These are phyloP conservation scores for Palloptera scutellata DNA, from an alignment of 2,888 invertebrate species.

Conservation along the genomic window DNA sequence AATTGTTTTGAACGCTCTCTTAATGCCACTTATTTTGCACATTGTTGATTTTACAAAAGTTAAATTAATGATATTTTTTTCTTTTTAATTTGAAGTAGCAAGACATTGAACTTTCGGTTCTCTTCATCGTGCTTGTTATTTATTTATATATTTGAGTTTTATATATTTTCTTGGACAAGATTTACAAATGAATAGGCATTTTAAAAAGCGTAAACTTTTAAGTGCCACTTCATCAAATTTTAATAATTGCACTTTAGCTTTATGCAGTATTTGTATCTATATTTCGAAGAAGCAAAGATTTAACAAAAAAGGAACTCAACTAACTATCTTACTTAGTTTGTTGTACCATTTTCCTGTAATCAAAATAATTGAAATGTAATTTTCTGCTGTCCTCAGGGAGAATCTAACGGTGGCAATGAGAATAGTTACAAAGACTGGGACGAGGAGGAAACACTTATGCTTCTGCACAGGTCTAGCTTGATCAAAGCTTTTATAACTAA, in stretches of 20 bases:
- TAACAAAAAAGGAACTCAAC: no score
- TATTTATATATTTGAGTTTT: not conserved
- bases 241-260: not conserved
- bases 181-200: conserved; percentile 5
- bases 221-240: not conserved
- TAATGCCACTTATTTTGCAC: conserved; percentile 4
- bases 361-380: no score
- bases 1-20: not conserved
- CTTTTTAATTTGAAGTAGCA: not conserved
- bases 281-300: no score
- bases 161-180: not conserved
- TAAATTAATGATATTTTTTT: not conserved
- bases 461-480: no score
- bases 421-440: no score
- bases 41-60: not conserved
- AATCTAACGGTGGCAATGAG: no score
- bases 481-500: no score
- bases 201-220: not conserved
- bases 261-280: no score
- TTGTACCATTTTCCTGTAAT: no score
- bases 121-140: not conserved
- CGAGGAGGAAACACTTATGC: no score
- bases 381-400: no score
- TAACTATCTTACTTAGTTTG: no score
- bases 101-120: not conserved